Evolutionary conservation across 2,113 vertebrate species (phyloP).

Genomic region (Cebus imitator): DNA sequence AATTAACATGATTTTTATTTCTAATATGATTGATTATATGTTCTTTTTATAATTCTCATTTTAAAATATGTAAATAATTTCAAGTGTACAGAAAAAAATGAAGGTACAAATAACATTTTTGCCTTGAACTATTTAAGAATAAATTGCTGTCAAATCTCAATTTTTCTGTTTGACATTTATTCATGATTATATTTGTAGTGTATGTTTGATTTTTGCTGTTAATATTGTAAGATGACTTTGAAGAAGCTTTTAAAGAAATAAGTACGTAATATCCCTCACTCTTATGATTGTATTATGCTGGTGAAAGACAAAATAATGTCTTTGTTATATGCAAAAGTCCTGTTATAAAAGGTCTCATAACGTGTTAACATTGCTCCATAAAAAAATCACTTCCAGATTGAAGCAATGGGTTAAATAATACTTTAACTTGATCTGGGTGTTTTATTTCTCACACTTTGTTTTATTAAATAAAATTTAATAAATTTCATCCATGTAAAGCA

Average conservation of each 20-base stretch:
- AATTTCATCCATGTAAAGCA: background rate
- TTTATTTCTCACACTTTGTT: background rate
- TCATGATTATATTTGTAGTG: background rate
- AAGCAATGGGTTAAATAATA: background rate
- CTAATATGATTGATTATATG: background rate
- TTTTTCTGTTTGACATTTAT: background rate
- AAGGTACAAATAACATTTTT: background rate
- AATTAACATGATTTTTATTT: background rate
- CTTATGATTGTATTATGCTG: background rate
- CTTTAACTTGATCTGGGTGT: background rate
- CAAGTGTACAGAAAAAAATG: background rate
- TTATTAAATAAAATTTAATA: background rate
- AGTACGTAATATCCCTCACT: background rate
- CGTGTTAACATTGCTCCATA: background rate
- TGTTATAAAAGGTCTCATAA: background rate
- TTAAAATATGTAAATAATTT: background rate
- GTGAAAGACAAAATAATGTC: background rate
- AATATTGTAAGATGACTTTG: background rate
- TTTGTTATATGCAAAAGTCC: background rate
- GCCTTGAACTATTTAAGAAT: background rate
- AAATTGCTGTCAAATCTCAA: background rate
- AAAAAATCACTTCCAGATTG: background rate
- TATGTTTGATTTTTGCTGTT: background rate
- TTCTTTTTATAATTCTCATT: background rate
- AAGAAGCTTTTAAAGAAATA: background rate